Percentiles rank a stretch among this genome's conserved stretches.
Conservation (phyloP, 2,888 invertebrate genomes). For the Cordilura impudica region DNA sequence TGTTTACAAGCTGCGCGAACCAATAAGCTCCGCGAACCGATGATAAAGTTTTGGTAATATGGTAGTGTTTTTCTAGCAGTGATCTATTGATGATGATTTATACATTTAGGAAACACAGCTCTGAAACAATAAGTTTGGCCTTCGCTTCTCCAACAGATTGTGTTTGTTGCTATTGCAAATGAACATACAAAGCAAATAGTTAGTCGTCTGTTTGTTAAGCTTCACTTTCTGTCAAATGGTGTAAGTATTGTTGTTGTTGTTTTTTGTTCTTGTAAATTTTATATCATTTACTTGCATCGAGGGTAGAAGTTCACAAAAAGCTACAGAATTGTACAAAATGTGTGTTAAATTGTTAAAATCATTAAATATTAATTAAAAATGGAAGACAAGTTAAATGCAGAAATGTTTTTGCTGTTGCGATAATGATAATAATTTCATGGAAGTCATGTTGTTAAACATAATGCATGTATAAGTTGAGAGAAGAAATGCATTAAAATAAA, state of each 20-base stretch:
- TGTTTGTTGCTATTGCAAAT: constrained; percentile 12
- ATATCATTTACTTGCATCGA: constrained; percentile 7
- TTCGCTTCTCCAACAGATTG: neutral
- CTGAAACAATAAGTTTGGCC: too few relatives aligned
- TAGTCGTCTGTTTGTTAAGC: neutral
- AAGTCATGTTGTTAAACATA: constrained; percentile 40
- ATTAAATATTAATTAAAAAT: constrained; percentile 67
- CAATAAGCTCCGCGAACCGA: too few relatives aligned
- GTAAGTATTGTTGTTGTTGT: neutral
- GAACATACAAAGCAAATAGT: neutral
- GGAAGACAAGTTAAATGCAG: constrained; percentile 55
- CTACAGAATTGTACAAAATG: constrained; percentile 44
- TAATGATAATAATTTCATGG: constrained; percentile 14
- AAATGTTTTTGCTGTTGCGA: constrained; percentile 14
- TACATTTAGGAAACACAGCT: too few relatives aligned
- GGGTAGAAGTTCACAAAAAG: neutral
- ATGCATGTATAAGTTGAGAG: neutral
- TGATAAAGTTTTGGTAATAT: too few relatives aligned
- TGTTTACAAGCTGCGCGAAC: too few relatives aligned
- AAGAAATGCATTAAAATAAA: neutral
- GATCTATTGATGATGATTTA: too few relatives aligned
- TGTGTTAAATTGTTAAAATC: constrained; percentile 66
- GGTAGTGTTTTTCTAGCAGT: too few relatives aligned
- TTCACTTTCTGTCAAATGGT: neutral
- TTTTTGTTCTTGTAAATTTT: neutral